Evolutionary conservation across 2,888 invertebrate genomes (phyloP).

Genomic region (Cyaniris semiargus): DNA sequence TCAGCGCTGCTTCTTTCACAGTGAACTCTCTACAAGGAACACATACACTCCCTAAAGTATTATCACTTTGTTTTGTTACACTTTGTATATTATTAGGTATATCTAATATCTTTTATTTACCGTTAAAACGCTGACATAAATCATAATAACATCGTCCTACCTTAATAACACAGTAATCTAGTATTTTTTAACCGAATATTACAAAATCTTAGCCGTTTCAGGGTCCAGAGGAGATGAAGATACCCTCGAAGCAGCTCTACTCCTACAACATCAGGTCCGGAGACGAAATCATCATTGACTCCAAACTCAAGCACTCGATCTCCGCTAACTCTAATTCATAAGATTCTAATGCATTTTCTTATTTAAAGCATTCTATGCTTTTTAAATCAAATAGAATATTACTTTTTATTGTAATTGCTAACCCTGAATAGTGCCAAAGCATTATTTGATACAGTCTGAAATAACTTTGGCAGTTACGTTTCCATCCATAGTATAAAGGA

Average conservation of each 20-base stretch:
- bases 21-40: no score
- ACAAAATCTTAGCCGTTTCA: conserved; percentile 49
- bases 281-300: conserved; percentile 94
- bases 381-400: background rate
- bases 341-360: conserved; percentile 32
- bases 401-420: background rate
- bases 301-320: conserved; percentile 82
- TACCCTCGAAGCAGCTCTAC: conserved; percentile 92
- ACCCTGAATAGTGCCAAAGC: conserved; percentile 18
- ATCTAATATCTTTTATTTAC: no score
- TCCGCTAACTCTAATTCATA: conserved; percentile 60
- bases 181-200: background rate
- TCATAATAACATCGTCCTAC: background rate
- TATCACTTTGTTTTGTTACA: no score
- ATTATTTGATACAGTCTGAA: background rate
- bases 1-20: no score
- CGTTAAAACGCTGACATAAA: no score
- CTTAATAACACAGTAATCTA: background rate
- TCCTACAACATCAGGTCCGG: conserved; percentile 94
- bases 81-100: no score
- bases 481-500: background rate
- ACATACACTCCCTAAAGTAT: no score
- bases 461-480: conserved; percentile 18
- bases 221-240: conserved; percentile 94
- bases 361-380: background rate